Evolutionary conservation across 2,797 vertebrate genomes (phyloP), one percentile per base, ranked within the genome.

Genomic region (Crenuchus spilurus): DNA sequence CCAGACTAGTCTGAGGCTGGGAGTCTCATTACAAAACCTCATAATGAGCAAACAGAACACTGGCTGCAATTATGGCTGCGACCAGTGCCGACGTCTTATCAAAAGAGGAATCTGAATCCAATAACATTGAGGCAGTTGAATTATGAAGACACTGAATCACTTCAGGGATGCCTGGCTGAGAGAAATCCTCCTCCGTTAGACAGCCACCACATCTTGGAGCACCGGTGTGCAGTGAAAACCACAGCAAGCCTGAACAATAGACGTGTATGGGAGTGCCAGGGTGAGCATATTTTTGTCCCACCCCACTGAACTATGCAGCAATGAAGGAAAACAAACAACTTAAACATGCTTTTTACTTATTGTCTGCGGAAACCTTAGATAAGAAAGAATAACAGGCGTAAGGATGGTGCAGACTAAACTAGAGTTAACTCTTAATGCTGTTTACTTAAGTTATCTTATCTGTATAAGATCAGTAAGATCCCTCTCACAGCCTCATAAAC

Each of bases 1-100:
- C 31, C 48, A 55, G 41, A 51, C 57, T 58, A 48, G 60, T 70
- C 73, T 78, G 64, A 6, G 11, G 31, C 39, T 74, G 26, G 2
- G 42, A 57, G 49, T 71, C 51, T 72, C 69, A 75, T 78, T 81
- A 77, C 63, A 48, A 60, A 78, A 69, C 70, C 57, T 78, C 58
- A 70, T 73, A 78, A 78, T 54, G 24, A 68, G 60, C 67, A 54
- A 26, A 68, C 48, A 70, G 63, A 54, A 39, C 55, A 37, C 46
- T 69, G 46, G 28, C 35, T 46, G 49, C 63, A 62, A 55, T 72
- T 72, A 71, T 22, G 7, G 7, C 24, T 71, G 63, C 31, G 55
- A 51, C 28, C 39, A 62, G 51, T 33, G 49, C 20, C 13, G 48
- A 30, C 22, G n/a, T 61, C 63, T 69, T 55, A 75, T 81, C 65